phyloP scores from a whole-genome alignment of 1,140 invertebrate species.

The Chironomus striatipennis region DNA sequence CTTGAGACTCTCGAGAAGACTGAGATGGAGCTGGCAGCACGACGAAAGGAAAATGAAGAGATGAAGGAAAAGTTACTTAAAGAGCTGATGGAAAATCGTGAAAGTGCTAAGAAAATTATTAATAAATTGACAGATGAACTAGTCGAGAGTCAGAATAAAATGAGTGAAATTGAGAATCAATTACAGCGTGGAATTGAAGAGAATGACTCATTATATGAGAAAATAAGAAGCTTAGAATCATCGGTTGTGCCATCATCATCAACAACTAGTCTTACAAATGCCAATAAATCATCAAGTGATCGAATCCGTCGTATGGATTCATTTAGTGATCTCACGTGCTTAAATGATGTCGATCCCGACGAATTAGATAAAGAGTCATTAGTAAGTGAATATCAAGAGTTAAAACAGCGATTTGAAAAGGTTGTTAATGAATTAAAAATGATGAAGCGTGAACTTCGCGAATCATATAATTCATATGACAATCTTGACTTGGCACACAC shows the following conservation, averaged over 20 bases:
- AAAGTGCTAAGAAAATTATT: conserved; percentile 39
- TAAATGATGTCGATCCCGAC: conserved; percentile 66
- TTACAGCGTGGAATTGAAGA: conserved; percentile 61
- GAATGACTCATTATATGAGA: conserved; percentile 61
- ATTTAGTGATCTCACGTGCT: conserved; percentile 68
- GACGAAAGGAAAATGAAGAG: conserved; percentile 57
- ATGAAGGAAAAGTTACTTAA: conserved; percentile 35
- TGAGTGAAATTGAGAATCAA: conserved; percentile 41
- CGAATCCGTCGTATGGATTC: conserved; percentile 62
- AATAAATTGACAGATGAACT: conserved; percentile 34
- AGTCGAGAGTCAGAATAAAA: conserved; percentile 35
- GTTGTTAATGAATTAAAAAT: conserved; percentile 71
- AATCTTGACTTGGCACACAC: conserved; percentile 66
- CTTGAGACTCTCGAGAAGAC: conserved; percentile 57
- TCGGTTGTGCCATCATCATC: conserved; percentile 33
- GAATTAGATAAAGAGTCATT: conserved; percentile 65
- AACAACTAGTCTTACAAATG: conserved; percentile 41
- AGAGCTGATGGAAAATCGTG: conserved; percentile 39
- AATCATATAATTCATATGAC: conserved; percentile 69
- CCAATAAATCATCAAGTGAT: conserved; percentile 35
- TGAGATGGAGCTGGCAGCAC: conserved; percentile 57
- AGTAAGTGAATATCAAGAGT: conserved; percentile 68
- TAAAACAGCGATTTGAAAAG: conserved; percentile 67
- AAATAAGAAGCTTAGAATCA: conserved; percentile 60
- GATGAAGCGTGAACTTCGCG: conserved; percentile 72